A percentile compares a stretch with the other conserved stretches of the same genome.
Conservation (phyloP, 2,113 vertebrate genomes). For the Plestiodon gilberti region DNA sequence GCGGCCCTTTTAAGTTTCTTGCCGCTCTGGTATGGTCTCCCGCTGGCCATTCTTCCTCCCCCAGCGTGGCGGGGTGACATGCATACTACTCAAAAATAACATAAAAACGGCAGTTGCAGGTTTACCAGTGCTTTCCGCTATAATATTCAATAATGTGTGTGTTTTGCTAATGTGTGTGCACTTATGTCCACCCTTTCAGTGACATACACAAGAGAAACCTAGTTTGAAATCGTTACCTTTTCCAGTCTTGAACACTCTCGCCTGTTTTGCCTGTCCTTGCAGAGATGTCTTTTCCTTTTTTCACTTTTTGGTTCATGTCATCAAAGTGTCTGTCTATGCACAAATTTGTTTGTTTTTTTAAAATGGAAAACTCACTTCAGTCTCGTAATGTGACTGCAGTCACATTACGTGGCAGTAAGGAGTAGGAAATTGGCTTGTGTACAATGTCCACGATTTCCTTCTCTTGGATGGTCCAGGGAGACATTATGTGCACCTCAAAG, state of each 20-base stretch:
- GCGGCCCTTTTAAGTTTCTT: too few relatives aligned
- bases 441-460: background rate
- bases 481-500: accelerated
- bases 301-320: background rate
- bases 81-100: too few relatives aligned
- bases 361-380: background rate
- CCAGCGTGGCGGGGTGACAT: too few relatives aligned
- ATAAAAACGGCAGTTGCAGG: too few relatives aligned
- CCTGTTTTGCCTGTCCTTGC: background rate
- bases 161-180: background rate
- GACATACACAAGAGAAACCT: background rate
- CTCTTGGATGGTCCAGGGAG: background rate
- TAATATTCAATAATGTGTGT: background rate
- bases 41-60: too few relatives aligned
- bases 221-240: background rate
- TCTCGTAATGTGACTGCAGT: background rate
- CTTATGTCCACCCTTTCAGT: background rate
- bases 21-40: too few relatives aligned
- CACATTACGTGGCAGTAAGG: too few relatives aligned
- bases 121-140: background rate
- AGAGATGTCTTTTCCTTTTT: background rate
- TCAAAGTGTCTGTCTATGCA: background rate
- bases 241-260: background rate
- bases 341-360: background rate
- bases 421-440: background rate